Percentiles rank a stretch among this genome's conserved stretches.
These are phyloP conservation scores for Pseudochirops cupreus DNA, from an alignment of 2,797 vertebrate species.

Conservation along the genomic window DNA sequence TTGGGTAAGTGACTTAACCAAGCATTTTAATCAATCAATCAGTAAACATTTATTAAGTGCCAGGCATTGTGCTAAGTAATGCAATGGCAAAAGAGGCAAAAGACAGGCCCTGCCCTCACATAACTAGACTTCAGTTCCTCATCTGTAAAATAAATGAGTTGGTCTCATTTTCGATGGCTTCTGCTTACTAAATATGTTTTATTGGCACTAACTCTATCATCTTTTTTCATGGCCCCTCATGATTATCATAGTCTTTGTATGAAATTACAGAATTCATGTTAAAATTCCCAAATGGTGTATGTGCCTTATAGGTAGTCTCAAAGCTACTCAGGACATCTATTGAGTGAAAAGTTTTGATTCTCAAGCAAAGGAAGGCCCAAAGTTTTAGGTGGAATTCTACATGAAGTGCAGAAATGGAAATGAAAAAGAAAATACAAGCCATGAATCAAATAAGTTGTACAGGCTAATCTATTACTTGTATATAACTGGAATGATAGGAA, in stretches of 20 bases:
- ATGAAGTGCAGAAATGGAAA: slow-evolving; percentile 52
- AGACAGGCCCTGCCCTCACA: not conserved
- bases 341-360: slow-evolving; percentile 33
- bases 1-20: not conserved
- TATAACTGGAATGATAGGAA: slow-evolving; percentile 53
- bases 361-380: slow-evolving; percentile 56
- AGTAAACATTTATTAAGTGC: not conserved
- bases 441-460: slow-evolving; percentile 58
- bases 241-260: slow-evolving; percentile 17
- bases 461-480: slow-evolving; percentile 69
- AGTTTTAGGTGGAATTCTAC: slow-evolving; percentile 14
- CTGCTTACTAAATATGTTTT: not conserved
- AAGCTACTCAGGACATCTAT: slow-evolving; percentile 37
- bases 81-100: slow-evolving; percentile 1
- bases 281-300: slow-evolving; percentile 7
- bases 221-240: not conserved
- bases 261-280: not conserved
- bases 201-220: not conserved
- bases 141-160: slow-evolving; percentile 10
- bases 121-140: not conserved
- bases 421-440: slow-evolving; percentile 64
- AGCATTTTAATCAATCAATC: not conserved
- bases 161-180: slow-evolving; percentile 14
- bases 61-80: not conserved
- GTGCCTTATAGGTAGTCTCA: not conserved